Evolutionary conservation across 2,797 vertebrate species (phyloP).

Genomic region (Pangasius macronema): DNA sequence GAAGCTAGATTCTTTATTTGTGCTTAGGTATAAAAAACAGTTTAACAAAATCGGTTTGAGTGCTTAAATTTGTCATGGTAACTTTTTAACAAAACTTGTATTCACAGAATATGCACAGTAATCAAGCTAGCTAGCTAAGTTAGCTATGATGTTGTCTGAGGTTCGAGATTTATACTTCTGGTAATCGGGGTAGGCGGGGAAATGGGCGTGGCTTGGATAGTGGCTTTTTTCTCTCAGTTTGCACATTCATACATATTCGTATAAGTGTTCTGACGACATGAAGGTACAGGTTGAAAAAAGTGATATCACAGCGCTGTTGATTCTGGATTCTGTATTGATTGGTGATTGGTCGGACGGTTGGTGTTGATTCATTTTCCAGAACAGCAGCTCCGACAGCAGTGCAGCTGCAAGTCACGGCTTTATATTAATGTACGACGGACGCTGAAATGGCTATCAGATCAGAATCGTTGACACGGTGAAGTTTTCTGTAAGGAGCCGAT

Average conservation of each 20-base stretch:
- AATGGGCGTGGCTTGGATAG: background rate
- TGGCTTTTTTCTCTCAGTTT: background rate
- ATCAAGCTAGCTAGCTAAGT: too few species aligned
- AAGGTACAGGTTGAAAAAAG: background rate
- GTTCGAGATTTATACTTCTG: background rate
- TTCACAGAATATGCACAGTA: too few species aligned
- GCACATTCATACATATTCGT: background rate
- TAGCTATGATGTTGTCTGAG: too few species aligned
- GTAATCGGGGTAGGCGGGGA: background rate
- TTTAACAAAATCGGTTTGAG: too few species aligned
- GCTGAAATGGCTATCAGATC: background rate
- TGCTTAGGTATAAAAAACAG: too few species aligned
- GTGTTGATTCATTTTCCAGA: background rate
- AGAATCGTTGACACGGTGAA: background rate
- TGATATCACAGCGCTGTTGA: background rate
- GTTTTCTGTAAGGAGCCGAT: background rate
- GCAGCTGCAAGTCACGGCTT: background rate
- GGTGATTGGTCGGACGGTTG: background rate
- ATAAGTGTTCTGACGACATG: background rate
- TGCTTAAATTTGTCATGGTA: too few species aligned
- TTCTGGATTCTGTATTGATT: background rate
- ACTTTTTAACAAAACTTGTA: too few species aligned
- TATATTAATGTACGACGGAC: background rate
- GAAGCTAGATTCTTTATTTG: too few species aligned
- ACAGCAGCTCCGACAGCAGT: background rate